Evolutionary conservation across 2,113 vertebrate species (phyloP), one percentile per base, ranked within the genome.

Genomic region (Mastomys coucha): DNA sequence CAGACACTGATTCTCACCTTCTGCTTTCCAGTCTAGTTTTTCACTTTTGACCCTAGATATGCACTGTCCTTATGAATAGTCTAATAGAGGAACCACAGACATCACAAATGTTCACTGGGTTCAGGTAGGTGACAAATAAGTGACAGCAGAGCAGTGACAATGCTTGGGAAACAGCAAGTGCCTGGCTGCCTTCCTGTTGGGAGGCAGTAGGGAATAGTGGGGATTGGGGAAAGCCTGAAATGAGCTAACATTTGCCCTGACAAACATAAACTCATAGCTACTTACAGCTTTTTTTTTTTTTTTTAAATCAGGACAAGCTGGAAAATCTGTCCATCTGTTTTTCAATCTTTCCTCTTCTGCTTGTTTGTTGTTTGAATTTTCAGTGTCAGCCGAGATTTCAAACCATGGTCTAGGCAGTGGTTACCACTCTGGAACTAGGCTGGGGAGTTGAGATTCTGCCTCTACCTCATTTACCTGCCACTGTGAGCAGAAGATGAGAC

Each of bases 311-410:
- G 63, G 67, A 96, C 20, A 91, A 89, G 60, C 72, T 33, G 4
- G 31, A 85, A 73, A 53, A 80, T 80, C 31, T 56, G 51, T 80
- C 67, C 12, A 1, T 67, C 28, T 28, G 45, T 31, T 53, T 80
- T 53, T 53, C 17, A 11, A 12, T 81, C 31, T 58, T 58, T n/a
- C 9, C 17, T 13, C 11, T 60, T 22, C 86, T 88, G 56, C 63
- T 84, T 80, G 24, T 28, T 36, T 69, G 67, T 65, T 65, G 63
- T 39, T 88, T 89, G 26, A 13, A 16, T 70, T 9, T 36, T 88
- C 82, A 73, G 53, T 75, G 60, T 95, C 53, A 49, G 53, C 65
- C 58, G 91, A 72, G 75, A 85, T 84, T 88, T 58, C 91, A 65
- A 63, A 60, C 7, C 11, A 56, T 4, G 31, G 39, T 75, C 42